These are phyloP conservation scores for Dinocampus coccinellae DNA, from an alignment of 2,888 invertebrate genomes.

Conservation along the genomic window DNA sequence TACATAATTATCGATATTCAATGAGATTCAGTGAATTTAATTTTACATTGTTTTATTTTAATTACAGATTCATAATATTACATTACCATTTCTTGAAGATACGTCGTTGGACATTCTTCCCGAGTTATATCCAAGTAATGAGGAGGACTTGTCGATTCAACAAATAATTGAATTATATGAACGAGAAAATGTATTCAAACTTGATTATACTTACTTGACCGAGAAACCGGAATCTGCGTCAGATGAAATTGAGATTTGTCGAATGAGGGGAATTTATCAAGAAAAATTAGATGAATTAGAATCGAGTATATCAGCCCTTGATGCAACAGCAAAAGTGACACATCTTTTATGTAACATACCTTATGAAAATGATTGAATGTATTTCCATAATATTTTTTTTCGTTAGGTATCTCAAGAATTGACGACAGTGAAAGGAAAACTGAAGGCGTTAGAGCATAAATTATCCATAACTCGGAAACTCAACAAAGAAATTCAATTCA, in stretches of 20 bases:
- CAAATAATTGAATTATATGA: conserved; percentile 2
- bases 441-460: not conserved
- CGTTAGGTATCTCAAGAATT: conserved; percentile 76
- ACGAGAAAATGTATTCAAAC: conserved; percentile 51
- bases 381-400: no score
- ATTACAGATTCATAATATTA: conserved; percentile 1
- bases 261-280: not conserved
- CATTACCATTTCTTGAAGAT: not conserved
- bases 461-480: conserved; percentile 87
- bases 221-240: not conserved
- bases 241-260: not conserved
- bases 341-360: no score
- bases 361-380: no score
- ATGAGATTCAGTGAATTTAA: no score
- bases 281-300: conserved; percentile 79
- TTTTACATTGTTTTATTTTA: not conserved
- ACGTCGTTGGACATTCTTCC: not conserved
- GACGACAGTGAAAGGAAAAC: conserved; percentile 81
- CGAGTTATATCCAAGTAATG: not conserved
- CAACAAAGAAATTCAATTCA: conserved; percentile 74
- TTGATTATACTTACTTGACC: conserved; percentile 82
- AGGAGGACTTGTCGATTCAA: not conserved
- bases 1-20: not conserved
- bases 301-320: conserved; percentile 89
- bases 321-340: conserved; percentile 63